Conservation (phyloP, 1,140 invertebrate species). For the Drosophila subpulchrella region DNA sequence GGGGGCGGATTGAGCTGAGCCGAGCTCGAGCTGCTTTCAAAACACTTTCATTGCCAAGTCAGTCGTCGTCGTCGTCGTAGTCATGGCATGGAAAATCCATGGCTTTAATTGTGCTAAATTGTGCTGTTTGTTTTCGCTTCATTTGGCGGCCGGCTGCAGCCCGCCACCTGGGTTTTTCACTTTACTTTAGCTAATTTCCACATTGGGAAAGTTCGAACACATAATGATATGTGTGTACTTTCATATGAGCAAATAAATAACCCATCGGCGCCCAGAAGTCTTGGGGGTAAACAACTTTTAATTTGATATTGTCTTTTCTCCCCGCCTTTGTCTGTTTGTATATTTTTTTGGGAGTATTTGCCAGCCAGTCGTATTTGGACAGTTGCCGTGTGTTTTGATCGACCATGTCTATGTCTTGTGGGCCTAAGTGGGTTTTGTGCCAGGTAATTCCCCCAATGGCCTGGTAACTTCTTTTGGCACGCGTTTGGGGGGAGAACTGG, state of each 20-base stretch:
- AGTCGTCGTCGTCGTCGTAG: slow-evolving; percentile 27
- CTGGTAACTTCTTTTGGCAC: slow-evolving; percentile 54
- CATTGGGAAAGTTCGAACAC: slow-evolving; percentile 45
- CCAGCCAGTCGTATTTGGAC: slow-evolving; percentile 50
- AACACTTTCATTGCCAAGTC: slow-evolving; percentile 74
- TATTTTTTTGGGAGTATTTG: slow-evolving; percentile 36
- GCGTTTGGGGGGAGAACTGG: slow-evolving; percentile 18
- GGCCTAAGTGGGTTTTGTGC: slow-evolving; percentile 32
- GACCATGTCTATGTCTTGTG: slow-evolving; percentile 24
- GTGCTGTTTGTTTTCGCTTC: slow-evolving; percentile 50
- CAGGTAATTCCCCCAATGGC: slow-evolving; percentile 63
- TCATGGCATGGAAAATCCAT: slow-evolving; percentile 65
- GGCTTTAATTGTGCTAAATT: slow-evolving; percentile 72
- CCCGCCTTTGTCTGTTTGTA: slow-evolving; percentile 13
- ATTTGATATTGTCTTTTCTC: slow-evolving; percentile 46
- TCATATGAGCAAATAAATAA: background rate
- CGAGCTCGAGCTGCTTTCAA: slow-evolving; percentile 39
- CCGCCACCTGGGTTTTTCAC: slow-evolving; percentile 52
- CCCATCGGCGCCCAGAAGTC: slow-evolving; percentile 46
- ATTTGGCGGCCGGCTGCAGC: slow-evolving; percentile 48
- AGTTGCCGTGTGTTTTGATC: slow-evolving; percentile 46
- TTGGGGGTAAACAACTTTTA: slow-evolving; percentile 43
- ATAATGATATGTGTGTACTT: background rate
- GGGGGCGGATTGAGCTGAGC: background rate
- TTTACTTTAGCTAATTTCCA: slow-evolving; percentile 37